phyloP scores from a whole-genome alignment of 2,113 vertebrate species.

The Lophius piscatorius region DNA sequence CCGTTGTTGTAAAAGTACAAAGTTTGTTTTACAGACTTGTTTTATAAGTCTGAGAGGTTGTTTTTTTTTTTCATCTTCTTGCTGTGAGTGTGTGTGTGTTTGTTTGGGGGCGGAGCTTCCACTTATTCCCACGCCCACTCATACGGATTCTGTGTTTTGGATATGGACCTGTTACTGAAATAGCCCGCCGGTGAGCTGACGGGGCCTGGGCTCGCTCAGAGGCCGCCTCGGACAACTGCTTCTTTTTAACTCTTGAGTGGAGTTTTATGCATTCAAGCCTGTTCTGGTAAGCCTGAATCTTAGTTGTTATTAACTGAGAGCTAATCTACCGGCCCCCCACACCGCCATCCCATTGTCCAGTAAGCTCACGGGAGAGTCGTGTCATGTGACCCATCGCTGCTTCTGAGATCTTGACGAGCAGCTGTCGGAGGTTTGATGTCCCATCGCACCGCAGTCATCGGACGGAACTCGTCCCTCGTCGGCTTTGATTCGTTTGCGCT shows the following conservation, averaged over 20 bases:
- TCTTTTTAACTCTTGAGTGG: constrained; percentile 27
- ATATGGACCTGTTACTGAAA: too few relatives aligned
- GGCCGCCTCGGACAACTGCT: constrained; percentile 33
- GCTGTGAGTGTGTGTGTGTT: constrained; percentile 36
- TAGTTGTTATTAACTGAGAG: constrained; percentile 28
- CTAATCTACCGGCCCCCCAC: constrained; percentile 3
- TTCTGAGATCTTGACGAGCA: constrained; percentile 73
- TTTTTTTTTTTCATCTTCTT: constrained; percentile 70
- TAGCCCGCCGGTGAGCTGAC: constrained; percentile 11
- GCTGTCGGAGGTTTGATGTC: constrained; percentile 41
- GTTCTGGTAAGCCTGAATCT: constrained; percentile 34
- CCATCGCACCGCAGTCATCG: constrained; percentile 41
- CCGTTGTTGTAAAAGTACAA: constrained; percentile 83
- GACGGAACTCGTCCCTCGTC: constrained; percentile 26
- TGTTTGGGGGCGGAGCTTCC: constrained; percentile 53
- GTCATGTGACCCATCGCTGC: constrained; percentile 56
- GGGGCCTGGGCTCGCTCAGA: constrained; percentile 22
- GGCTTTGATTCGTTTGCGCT: constrained; percentile 56
- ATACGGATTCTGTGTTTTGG: constrained; percentile 74
- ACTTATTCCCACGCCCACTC: constrained; percentile 72
- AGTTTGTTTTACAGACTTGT: constrained; percentile 95
- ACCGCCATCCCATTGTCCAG: not conserved
- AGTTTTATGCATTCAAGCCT: constrained; percentile 40
- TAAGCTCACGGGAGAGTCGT: constrained; percentile 29
- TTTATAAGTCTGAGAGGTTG: constrained; percentile 92